These are phyloP conservation scores for Ptychochromis oligacanthus DNA, from an alignment of 2,113 vertebrate species.

Conservation along the genomic window DNA sequence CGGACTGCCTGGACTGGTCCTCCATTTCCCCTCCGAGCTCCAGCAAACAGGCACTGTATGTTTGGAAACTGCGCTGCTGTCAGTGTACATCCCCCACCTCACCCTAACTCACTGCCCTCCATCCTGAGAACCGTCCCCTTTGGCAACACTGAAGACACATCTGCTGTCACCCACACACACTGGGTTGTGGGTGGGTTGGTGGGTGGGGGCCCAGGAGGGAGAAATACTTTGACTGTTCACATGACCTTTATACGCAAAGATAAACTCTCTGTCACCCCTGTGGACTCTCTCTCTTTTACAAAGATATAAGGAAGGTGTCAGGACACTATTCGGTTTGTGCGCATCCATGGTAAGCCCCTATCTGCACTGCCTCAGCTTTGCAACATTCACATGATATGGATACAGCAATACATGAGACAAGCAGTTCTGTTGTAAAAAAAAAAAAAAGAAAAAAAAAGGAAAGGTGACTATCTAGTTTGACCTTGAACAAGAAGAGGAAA, in stretches of 20 bases:
- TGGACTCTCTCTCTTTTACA: neutral
- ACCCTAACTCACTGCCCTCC: neutral
- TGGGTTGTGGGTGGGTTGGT: neutral
- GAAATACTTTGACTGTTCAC: constrained; percentile 11
- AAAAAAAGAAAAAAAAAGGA: neutral
- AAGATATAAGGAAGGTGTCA: constrained; percentile 3
- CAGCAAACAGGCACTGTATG: neutral
- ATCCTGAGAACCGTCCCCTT: constrained; percentile 16
- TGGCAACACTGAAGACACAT: constrained; percentile 26
- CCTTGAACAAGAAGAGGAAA: constrained; percentile 14
- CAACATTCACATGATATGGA: constrained; percentile 68
- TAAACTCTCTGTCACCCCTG: neutral
- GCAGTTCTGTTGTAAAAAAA: constrained; percentile 42
- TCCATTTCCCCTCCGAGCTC: constrained; percentile 22
- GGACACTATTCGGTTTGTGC: neutral
- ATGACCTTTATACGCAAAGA: constrained; percentile 17
- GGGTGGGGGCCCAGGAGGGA: neutral
- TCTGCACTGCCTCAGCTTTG: constrained; percentile 29
- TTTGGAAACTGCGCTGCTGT: constrained; percentile 2
- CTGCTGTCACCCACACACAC: constrained; percentile 33
- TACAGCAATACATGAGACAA: constrained; percentile 61
- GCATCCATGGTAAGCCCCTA: constrained; percentile 19
- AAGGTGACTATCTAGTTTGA: constrained; percentile 24
- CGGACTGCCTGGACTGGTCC: constrained; percentile 13
- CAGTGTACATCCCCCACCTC: neutral